Percentiles rank a stretch among this genome's conserved stretches.
phyloP scores from a whole-genome alignment of 2,113 vertebrate species.

The Nothoprocta pentlandii region DNA sequence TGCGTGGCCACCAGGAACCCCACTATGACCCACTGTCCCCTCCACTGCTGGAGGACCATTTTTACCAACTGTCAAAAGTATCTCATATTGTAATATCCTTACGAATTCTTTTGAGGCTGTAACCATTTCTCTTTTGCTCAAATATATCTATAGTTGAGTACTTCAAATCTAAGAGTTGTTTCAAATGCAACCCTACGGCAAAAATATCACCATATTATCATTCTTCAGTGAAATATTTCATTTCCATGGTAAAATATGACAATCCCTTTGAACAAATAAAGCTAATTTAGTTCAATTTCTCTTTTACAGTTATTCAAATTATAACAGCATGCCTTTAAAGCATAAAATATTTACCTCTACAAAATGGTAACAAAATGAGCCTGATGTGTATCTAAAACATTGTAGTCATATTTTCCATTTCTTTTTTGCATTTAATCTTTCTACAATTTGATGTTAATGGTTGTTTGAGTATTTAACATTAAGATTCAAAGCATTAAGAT shows the following conservation, averaged over 20 bases:
- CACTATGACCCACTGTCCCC: neutral
- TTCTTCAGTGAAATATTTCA: neutral
- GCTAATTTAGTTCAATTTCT: neutral
- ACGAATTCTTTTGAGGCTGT: neutral
- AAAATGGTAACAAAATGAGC: conserved; percentile 7
- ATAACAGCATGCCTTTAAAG: conserved; percentile 1
- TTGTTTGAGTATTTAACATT: neutral
- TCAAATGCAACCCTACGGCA: neutral
- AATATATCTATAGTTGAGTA: neutral
- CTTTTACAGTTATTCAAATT: neutral
- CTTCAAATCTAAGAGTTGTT: conserved; percentile 1
- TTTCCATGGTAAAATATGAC: neutral
- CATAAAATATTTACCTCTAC: neutral
- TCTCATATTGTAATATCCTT: neutral
- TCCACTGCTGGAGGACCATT: neutral
- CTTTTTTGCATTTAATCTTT: conserved; percentile 12
- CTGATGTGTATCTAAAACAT: conserved; percentile 4
- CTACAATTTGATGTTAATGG: conserved; percentile 33
- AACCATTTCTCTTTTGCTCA: neutral
- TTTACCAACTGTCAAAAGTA: neutral
- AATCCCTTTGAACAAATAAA: neutral
- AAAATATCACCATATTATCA: neutral
- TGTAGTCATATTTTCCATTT: conserved; percentile 32
- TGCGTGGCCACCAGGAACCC: neutral
- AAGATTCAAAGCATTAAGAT: conserved; percentile 29